These are phyloP conservation scores for Gallinago media DNA, from an alignment of 2,113 vertebrate genomes.

Conservation along the genomic window DNA sequence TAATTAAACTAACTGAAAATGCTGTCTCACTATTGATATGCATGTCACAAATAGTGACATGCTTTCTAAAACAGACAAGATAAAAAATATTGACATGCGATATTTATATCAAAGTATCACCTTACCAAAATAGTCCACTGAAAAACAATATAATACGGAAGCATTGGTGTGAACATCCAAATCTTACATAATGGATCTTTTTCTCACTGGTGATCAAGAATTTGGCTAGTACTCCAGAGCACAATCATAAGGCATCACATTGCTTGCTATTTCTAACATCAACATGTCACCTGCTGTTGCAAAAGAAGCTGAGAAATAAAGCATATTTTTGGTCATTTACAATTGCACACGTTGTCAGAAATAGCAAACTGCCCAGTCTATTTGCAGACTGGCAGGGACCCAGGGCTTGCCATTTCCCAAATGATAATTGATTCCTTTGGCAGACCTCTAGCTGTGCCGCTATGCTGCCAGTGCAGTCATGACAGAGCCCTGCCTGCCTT, in stretches of 20 bases:
- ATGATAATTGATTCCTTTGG: neutral
- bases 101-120: neutral
- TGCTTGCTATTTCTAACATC: neutral
- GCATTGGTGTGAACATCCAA: neutral
- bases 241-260: neutral
- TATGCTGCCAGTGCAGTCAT: neutral
- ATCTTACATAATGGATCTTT: neutral
- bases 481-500: neutral
- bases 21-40: neutral
- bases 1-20: neutral
- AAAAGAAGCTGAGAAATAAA: neutral
- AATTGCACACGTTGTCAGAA: neutral
- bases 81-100: neutral
- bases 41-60: neutral
- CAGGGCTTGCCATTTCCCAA: neutral
- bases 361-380: neutral
- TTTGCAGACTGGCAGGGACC: neutral
- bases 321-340: rapidly evolving
- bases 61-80: neutral
- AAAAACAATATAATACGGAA: neutral
- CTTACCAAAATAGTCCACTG: neutral
- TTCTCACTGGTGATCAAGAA: neutral
- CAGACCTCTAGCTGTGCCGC: neutral
- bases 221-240: neutral
- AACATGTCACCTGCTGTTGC: neutral